Percentiles rank a stretch among this genome's conserved stretches.
Evolutionary conservation across 2,797 vertebrate genomes (phyloP).

Genomic region (Lutjanus argentimaculatus): DNA sequence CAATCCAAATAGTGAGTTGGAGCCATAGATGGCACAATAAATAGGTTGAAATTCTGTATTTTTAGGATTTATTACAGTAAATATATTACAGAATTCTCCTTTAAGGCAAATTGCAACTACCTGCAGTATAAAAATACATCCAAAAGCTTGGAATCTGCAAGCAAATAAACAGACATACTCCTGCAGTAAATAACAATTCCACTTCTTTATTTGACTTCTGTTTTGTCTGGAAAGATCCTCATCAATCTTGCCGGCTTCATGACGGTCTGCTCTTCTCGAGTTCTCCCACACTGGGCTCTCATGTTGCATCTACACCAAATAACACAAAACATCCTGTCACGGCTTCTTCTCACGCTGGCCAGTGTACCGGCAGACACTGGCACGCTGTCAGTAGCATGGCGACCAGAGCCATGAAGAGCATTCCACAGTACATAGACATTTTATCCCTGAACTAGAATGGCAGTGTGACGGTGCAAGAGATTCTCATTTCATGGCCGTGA

Average conservation of each 20-base stretch:
- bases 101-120: background rate
- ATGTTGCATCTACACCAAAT: conserved; percentile 1
- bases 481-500: background rate
- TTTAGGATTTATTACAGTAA: too few species aligned
- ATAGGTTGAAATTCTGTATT: too few species aligned
- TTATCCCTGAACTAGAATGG: background rate
- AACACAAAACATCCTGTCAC: background rate
- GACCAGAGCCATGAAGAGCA: background rate
- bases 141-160: background rate
- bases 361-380: background rate
- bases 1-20: too few species aligned
- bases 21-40: too few species aligned
- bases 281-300: conserved; percentile 8
- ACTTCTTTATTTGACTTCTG: background rate
- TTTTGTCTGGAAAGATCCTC: background rate
- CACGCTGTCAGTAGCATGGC: background rate
- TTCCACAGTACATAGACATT: background rate
- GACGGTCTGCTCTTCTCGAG: conserved; percentile 16
- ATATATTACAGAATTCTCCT: too few species aligned
- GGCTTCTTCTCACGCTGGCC: background rate
- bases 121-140: background rate
- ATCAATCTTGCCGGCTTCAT: background rate
- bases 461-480: background rate
- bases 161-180: background rate
- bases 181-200: background rate